A percentile compares a stretch with the other conserved stretches of the same genome.
These are phyloP conservation scores for Mnemiopsis leidyi DNA, from an alignment of 37 sponge, comb jelly and placozoan genomes.

Conservation along the genomic window DNA sequence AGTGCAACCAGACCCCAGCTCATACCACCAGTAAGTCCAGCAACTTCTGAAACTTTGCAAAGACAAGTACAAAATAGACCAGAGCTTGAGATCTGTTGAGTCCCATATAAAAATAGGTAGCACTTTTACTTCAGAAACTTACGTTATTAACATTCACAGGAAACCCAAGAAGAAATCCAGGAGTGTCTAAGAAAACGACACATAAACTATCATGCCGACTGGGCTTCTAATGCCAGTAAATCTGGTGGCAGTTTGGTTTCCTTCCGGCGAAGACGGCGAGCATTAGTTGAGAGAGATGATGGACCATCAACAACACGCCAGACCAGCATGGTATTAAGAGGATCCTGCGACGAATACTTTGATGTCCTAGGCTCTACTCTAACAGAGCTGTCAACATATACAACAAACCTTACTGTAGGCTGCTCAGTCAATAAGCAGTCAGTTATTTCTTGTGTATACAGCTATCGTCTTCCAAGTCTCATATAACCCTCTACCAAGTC, in stretches of 20 bases:
- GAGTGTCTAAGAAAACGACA: background rate
- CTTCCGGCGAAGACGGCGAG: background rate
- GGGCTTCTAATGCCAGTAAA: slow-evolving; percentile 11
- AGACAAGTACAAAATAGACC: too few species aligned
- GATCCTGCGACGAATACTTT: background rate
- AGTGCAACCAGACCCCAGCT: background rate
- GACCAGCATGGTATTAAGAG: background rate
- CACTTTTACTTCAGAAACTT: too few species aligned
- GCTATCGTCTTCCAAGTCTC: background rate
- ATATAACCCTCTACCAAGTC: too few species aligned
- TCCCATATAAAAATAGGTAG: too few species aligned
- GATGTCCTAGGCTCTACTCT: background rate
- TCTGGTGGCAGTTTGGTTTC: slow-evolving; percentile 4
- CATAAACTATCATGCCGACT: background rate
- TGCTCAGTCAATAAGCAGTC: background rate
- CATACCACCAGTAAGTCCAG: background rate
- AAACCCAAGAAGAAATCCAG: slow-evolving; percentile 19
- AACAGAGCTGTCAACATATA: background rate
- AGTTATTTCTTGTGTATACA: background rate
- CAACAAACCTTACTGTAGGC: background rate
- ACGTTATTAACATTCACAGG: too few species aligned
- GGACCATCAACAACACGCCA: background rate
- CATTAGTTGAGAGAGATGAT: background rate
- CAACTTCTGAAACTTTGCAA: too few species aligned
- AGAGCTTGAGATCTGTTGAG: too few species aligned